phyloP scores from a whole-genome alignment of 1,140 invertebrate species.

The Cyphomyrmex costatus region DNA sequence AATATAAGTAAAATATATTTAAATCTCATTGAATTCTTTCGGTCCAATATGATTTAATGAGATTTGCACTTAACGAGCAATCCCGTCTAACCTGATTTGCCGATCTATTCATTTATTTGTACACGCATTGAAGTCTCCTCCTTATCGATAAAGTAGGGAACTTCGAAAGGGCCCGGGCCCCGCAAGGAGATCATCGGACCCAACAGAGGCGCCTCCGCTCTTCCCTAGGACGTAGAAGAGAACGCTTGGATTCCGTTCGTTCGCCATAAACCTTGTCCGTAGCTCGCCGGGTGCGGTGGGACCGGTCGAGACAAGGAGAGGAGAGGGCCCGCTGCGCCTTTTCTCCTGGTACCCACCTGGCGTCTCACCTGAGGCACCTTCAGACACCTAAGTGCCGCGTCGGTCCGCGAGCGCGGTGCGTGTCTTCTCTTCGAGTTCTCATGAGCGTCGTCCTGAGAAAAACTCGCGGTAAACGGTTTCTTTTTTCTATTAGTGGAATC shows the following conservation, averaged over 20 bases:
- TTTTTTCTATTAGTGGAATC: not conserved
- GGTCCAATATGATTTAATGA: not conserved
- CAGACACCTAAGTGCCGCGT: slow-evolving; percentile 67
- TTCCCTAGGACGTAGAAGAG: slow-evolving; percentile 41
- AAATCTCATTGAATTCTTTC: not conserved
- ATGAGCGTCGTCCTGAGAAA: slow-evolving; percentile 43
- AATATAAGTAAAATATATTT: not conserved
- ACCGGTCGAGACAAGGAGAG: slow-evolving; percentile 50
- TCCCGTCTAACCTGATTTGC: not conserved
- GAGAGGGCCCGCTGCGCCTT: slow-evolving; percentile 71
- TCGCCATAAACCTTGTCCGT: slow-evolving; percentile 70
- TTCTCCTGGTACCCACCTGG: slow-evolving; percentile 81
- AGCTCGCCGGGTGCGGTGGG: slow-evolving; percentile 57
- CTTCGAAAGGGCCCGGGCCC: slow-evolving; percentile 6
- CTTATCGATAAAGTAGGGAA: slow-evolving; percentile 47
- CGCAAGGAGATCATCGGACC: slow-evolving; percentile 50
- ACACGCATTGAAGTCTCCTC: not conserved
- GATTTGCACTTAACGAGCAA: not conserved
- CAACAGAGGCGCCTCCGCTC: slow-evolving; percentile 70
- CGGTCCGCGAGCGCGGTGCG: slow-evolving; percentile 69
- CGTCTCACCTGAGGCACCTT: slow-evolving; percentile 78
- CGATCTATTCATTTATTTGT: not conserved
- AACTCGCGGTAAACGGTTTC: not conserved
- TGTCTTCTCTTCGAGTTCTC: slow-evolving; percentile 57
- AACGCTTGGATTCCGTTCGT: slow-evolving; percentile 68